Base-by-base conservation (phyloP, 2,888 invertebrate genomes). In the Luffia ferchaultella region DNA sequence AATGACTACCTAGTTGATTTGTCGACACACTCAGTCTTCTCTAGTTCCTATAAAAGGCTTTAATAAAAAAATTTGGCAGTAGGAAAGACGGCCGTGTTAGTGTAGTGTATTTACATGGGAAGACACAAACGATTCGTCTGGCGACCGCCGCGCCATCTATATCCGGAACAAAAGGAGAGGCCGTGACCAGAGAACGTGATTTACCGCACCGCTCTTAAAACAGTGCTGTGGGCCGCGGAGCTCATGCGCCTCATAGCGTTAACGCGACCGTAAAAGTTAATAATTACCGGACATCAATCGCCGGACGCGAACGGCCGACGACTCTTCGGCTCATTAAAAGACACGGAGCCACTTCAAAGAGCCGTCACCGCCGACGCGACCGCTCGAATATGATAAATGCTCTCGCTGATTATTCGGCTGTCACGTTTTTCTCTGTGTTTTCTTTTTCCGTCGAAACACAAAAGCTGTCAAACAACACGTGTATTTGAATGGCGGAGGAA, bases 321-420 rank as follows among this genome's bases (percentile, higher is more conserved):
- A n/a, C n/a, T n/a, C n/a, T n/a, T 57, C 60, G 61, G 63, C 72
- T 74, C 73, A 73, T 76, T 73, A 73, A 63, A 70, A 64, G 55
- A 62, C 58, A 55, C 57, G 57, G 58, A 69, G 73, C 71, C 73
- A 73, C 74, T 69, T 76, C 76, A 76, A 73, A 74, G 75, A 56
- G 61, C 60, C 59, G 59, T 3, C 18, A 2, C 44, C n/a, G 48
- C 42, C 18, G 50, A 51, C 56, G 58, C 62, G 66, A 62, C 65
- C 62, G 56, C 54, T 57, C 59, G 58, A 60, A 63, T 64, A 69
- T 77, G 76, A 76, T 75, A 71, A 73, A 77, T 45, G 20, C 45
- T 16, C 48, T n/a, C 62, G 64, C 60, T 69, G 70, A 75, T 76
- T 73, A 70, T 67, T 66, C 62, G 61, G 58, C 60, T 52, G 53